phyloP scores from a whole-genome alignment of 2,888 invertebrate genomes.

The Poecilus cupreus region DNA sequence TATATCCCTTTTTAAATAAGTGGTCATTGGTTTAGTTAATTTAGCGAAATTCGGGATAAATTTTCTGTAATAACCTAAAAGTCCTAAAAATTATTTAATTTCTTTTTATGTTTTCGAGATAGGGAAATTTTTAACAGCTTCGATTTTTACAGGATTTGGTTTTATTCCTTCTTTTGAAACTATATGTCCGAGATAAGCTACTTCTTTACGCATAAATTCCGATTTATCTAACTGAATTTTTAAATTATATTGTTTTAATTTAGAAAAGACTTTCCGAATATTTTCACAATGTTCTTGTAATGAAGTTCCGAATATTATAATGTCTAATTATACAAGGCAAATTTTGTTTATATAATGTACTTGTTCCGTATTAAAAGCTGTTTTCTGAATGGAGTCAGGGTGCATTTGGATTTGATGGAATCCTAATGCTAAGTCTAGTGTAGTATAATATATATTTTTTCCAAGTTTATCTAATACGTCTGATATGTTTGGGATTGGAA shows the following conservation, averaged over 20 bases:
- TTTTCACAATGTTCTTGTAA: neutral
- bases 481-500: too few relatives aligned
- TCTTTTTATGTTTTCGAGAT: too few relatives aligned
- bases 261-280: neutral
- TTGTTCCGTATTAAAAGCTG: neutral
- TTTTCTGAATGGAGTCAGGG: neutral
- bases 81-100: too few relatives aligned
- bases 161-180: neutral
- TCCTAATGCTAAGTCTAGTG: too few relatives aligned
- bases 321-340: neutral
- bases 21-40: neutral
- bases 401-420: too few relatives aligned
- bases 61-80: too few relatives aligned
- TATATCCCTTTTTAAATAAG: neutral
- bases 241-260: too few relatives aligned
- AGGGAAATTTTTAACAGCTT: neutral
- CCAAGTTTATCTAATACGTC: too few relatives aligned
- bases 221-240: too few relatives aligned
- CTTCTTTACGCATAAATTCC: neutral
- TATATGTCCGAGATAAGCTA: neutral
- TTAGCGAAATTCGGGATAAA: neutral
- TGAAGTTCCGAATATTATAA: neutral
- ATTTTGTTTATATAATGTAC: neutral
- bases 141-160: neutral
- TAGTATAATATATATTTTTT: too few relatives aligned